Percentiles rank a stretch among this genome's conserved stretches.
Evolutionary conservation across 2,888 invertebrate genomes (phyloP).

Genomic region (Augochlorella aurata): DNA sequence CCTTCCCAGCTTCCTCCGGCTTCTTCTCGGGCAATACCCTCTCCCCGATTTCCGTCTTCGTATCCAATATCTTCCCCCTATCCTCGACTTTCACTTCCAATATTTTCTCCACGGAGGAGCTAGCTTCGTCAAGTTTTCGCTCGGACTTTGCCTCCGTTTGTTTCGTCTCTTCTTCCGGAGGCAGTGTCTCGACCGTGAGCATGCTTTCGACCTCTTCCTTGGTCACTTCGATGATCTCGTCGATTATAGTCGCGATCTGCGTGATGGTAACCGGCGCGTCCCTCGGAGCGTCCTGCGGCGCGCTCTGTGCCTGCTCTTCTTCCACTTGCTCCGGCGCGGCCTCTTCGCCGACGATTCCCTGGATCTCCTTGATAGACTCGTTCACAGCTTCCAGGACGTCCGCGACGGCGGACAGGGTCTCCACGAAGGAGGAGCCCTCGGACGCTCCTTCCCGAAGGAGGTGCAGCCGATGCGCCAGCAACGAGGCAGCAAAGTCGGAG

Average conservation of each 20-base stretch:
- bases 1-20: not conserved
- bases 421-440: conserved; percentile 74
- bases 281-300: not conserved
- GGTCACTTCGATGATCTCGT: conserved; percentile 74
- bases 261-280: conserved; percentile 60
- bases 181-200: conserved; percentile 59
- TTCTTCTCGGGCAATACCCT: not conserved
- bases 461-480: conserved; percentile 69
- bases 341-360: conserved; percentile 16
- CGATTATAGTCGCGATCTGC: conserved; percentile 72
- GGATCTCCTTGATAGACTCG: conserved; percentile 61
- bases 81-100: too few relatives aligned
- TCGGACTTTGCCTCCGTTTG: not conserved
- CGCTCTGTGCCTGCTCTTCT: conserved; percentile 20
- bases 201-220: conserved; percentile 72
- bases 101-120: too few relatives aligned
- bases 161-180: conserved; percentile 51
- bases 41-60: not conserved
- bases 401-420: conserved; percentile 75
- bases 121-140: too few relatives aligned
- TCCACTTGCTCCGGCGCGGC: conserved; percentile 14
- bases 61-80: not conserved
- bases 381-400: conserved; percentile 73
- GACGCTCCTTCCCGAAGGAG: conserved; percentile 70
- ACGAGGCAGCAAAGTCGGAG: conserved; percentile 67